phyloP scores from a whole-genome alignment of 2,888 invertebrate genomes.

The Cabera pusaria region DNA sequence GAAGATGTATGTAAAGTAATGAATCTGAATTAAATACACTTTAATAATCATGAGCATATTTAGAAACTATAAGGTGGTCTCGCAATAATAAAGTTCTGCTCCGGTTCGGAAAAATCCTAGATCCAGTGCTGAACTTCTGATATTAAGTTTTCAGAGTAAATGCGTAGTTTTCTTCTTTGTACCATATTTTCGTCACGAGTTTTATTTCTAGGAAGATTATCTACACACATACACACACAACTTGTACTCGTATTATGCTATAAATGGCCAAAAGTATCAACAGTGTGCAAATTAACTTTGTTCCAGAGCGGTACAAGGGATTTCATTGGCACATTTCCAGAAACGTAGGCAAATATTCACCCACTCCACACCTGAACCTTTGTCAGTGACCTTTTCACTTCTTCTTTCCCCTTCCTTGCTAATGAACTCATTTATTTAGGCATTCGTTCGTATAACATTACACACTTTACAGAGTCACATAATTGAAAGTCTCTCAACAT shows the following conservation, averaged over 20 bases:
- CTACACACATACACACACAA: background rate
- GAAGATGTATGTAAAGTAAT: no score
- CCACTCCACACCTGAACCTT: constrained; percentile 6
- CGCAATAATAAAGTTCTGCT: no score
- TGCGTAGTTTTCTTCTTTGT: constrained; percentile 13
- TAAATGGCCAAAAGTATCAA: constrained; percentile 4
- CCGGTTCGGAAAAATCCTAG: no score
- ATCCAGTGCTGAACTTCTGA: no score
- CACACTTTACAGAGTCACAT: no score
- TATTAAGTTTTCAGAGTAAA: no score
- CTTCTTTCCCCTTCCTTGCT: background rate
- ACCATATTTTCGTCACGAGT: constrained; percentile 8
- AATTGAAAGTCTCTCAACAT: no score
- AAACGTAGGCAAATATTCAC: constrained; percentile 16
- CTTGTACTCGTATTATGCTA: background rate
- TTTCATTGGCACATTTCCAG: constrained; percentile 18
- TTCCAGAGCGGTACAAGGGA: constrained; percentile 10
- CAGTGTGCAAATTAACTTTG: constrained; percentile 10
- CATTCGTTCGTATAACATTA: no score
- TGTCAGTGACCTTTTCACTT: constrained; percentile 5
- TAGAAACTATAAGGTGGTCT: no score
- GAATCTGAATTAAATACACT: no score
- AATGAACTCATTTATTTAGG: background rate
- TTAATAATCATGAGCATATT: no score
- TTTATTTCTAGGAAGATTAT: constrained; percentile 8